Evolutionary conservation across 2,113 vertebrate genomes (phyloP).

Genomic region (Etia nguti): DNA sequence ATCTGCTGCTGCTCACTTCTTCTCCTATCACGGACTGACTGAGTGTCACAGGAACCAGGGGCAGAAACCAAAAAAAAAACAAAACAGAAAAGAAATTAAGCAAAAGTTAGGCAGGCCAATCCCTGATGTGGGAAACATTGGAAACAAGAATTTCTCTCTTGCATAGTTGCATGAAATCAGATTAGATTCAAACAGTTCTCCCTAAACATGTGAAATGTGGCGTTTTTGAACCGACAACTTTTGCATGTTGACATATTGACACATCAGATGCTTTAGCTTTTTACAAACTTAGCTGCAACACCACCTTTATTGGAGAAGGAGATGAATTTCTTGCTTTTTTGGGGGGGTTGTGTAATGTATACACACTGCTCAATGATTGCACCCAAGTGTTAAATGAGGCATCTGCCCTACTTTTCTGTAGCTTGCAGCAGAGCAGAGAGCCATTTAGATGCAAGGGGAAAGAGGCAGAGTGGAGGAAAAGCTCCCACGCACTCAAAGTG

Average conservation of each 20-base stretch:
- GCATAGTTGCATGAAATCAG: neutral
- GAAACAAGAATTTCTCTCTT: neutral
- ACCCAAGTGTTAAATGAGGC: slow-evolving; percentile 52
- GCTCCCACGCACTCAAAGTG: slow-evolving; percentile 26
- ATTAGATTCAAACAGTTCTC: neutral
- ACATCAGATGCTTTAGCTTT: neutral
- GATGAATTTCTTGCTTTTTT: slow-evolving; percentile 7
- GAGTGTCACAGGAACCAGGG: slow-evolving; percentile 46
- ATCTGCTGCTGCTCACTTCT: slow-evolving; percentile 60
- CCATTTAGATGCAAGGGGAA: slow-evolving; percentile 44
- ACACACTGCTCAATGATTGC: slow-evolving; percentile 21
- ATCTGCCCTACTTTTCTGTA: slow-evolving; percentile 63
- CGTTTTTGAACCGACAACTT: neutral
- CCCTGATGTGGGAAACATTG: neutral
- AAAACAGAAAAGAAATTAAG: neutral
- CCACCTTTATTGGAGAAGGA: neutral
- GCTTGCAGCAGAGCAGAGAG: slow-evolving; percentile 36
- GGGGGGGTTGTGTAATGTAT: slow-evolving; percentile 10
- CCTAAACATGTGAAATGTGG: neutral
- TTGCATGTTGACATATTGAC: neutral
- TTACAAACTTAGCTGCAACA: neutral
- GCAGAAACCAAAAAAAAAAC: neutral
- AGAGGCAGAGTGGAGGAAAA: slow-evolving; percentile 13
- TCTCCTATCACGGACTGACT: slow-evolving; percentile 45
- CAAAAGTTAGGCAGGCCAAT: neutral